These are phyloP conservation scores for Ceratothoa steindachneri DNA, from an alignment of 2,888 invertebrate genomes.

Conservation along the genomic window DNA sequence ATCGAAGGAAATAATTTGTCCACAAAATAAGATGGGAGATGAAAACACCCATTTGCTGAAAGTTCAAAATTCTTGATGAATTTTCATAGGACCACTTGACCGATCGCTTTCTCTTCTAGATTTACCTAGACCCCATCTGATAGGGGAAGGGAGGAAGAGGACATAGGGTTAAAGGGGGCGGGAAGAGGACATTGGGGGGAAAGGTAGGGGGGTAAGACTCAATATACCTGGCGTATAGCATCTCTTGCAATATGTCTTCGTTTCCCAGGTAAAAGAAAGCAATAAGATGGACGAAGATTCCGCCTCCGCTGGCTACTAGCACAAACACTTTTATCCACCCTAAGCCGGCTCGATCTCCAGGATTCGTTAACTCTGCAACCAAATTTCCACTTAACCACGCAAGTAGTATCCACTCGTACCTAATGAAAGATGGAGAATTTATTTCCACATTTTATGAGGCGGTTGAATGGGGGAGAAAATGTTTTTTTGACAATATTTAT, in stretches of 20 bases:
- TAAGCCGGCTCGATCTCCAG: conserved; percentile 93
- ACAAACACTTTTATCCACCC: conserved; percentile 74
- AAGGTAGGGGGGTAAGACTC: background rate
- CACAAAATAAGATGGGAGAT: too few relatives aligned
- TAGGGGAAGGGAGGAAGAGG: background rate
- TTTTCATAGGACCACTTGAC: too few relatives aligned
- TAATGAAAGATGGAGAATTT: conserved; percentile 52
- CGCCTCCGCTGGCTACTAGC: conserved; percentile 71
- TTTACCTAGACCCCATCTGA: too few relatives aligned
- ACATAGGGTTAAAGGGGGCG: background rate
- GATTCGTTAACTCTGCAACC: conserved; percentile 93
- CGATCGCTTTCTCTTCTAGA: too few relatives aligned
- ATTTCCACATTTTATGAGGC: background rate
- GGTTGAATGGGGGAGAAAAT: background rate
- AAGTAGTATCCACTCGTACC: conserved; percentile 93
- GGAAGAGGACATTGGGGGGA: background rate
- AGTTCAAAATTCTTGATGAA: too few relatives aligned
- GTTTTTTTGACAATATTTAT: background rate
- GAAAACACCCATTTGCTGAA: too few relatives aligned
- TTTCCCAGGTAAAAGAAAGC: conserved; percentile 63
- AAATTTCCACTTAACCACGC: conserved; percentile 92
- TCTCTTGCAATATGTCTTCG: conserved; percentile 26
- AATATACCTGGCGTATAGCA: conserved; percentile 39
- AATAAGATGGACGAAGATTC: conserved; percentile 80
- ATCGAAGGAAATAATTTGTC: too few relatives aligned